These are phyloP conservation scores for Enhydra lutris DNA, from an alignment of 2,113 vertebrate genomes.

Conservation along the genomic window DNA sequence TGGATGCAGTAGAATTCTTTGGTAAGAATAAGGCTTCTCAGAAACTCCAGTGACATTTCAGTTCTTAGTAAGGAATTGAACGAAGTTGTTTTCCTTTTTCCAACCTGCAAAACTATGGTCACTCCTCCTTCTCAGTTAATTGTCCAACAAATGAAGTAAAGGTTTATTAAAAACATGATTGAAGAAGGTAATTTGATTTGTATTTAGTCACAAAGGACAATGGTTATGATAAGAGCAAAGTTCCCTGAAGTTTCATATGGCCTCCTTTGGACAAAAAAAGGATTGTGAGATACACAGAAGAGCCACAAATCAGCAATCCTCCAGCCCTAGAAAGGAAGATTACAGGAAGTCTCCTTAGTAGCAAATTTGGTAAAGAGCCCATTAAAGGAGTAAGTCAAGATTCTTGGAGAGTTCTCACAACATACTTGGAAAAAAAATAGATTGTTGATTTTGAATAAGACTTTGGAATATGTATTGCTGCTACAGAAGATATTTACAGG, in stretches of 20 bases:
- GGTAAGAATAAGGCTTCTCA: constrained; percentile 35
- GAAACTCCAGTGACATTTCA: constrained; percentile 24
- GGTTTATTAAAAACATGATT: constrained; percentile 24
- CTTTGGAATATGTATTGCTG: neutral
- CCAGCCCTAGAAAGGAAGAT: neutral
- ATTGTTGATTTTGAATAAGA: neutral
- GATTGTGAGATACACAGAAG: neutral
- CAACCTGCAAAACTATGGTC: constrained; percentile 5
- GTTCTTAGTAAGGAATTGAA: neutral
- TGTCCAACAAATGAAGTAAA: neutral
- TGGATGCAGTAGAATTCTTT: neutral
- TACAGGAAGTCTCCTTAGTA: neutral
- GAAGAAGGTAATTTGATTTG: neutral
- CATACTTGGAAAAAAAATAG: neutral
- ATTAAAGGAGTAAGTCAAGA: neutral
- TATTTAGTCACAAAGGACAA: neutral
- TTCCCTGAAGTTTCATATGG: neutral
- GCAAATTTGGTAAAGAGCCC: neutral
- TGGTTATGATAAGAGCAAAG: neutral
- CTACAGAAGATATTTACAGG: neutral
- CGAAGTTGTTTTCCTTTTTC: constrained; percentile 13
- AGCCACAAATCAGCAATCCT: neutral
- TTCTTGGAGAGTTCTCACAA: neutral
- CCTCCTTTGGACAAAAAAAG: neutral
- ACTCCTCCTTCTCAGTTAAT: constrained; percentile 11